These are phyloP conservation scores for Cerastis leucographa DNA, from an alignment of 2,888 invertebrate species.

Conservation along the genomic window DNA sequence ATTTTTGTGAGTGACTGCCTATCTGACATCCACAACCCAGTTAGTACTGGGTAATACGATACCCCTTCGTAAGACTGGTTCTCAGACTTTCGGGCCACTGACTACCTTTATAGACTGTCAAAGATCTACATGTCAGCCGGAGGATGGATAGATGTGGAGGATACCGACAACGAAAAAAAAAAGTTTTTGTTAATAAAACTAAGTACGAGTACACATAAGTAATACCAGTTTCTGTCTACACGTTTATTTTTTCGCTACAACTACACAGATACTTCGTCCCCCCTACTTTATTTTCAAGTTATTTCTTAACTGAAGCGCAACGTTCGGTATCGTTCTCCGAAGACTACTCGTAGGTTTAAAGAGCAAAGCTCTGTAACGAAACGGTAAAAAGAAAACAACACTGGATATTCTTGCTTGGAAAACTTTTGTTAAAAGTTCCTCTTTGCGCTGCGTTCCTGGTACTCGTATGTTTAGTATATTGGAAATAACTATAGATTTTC, in stretches of 20 bases:
- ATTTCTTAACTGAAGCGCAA: slow-evolving; percentile 23
- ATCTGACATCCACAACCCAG: background rate
- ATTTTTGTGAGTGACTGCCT: background rate
- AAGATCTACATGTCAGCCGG: background rate
- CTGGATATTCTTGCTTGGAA: slow-evolving; percentile 35
- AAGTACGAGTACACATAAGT: background rate
- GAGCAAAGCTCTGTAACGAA: slow-evolving; percentile 43
- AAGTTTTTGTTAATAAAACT: background rate
- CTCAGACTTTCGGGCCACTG: background rate
- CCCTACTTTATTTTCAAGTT: slow-evolving; percentile 38
- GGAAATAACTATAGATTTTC: background rate
- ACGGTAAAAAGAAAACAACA: slow-evolving; percentile 45
- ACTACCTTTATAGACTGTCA: background rate
- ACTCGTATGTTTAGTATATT: background rate
- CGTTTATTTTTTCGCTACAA: background rate
- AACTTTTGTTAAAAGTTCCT: slow-evolving; percentile 39
- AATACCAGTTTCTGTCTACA: background rate
- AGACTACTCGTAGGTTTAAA: slow-evolving; percentile 31
- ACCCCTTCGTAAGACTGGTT: background rate
- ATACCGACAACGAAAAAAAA: background rate
- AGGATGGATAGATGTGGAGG: no score
- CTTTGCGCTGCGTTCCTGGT: slow-evolving; percentile 24
- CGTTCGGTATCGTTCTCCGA: slow-evolving; percentile 29
- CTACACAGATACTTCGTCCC: background rate
- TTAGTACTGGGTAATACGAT: background rate